phyloP scores from a whole-genome alignment of 2,797 vertebrate species.

The Lepilemur ruficaudatus region DNA sequence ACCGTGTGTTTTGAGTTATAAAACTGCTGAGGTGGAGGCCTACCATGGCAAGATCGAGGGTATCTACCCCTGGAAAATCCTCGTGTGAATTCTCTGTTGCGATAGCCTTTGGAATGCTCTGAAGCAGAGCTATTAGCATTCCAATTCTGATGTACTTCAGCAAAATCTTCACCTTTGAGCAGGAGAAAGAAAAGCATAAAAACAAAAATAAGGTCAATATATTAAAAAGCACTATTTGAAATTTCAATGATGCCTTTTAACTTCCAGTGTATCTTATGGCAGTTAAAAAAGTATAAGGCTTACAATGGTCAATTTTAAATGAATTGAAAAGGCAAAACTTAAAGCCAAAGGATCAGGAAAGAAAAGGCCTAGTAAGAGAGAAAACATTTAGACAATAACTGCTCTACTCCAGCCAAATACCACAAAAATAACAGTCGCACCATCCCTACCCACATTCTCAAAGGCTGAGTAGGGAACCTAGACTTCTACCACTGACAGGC shows the following conservation, averaged over 20 bases:
- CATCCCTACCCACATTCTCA: no score
- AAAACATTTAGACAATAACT: neutral
- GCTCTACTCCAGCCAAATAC: neutral
- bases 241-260: neutral
- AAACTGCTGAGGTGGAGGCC: slow-evolving; percentile 51
- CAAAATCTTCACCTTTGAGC: slow-evolving; percentile 75
- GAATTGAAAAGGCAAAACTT: neutral
- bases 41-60: slow-evolving; percentile 33
- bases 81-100: slow-evolving; percentile 65
- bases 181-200: neutral
- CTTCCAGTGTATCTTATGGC: neutral
- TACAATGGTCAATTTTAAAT: slow-evolving; percentile 41
- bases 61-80: slow-evolving; percentile 66
- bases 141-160: slow-evolving; percentile 71
- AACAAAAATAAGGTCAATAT: slow-evolving; percentile 5
- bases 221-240: slow-evolving; percentile 1
- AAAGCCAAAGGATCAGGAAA: neutral
- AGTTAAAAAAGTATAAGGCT: neutral
- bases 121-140: slow-evolving; percentile 48
- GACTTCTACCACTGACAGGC: neutral
- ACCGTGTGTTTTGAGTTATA: slow-evolving; percentile 66
- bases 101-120: slow-evolving; percentile 68
- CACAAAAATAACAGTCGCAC: neutral
- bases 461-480: neutral
- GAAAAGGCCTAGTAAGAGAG: neutral